These are phyloP conservation scores for Umimayanthus chanpuru DNA, from an alignment of 92 coral and sea anemone genomes.

Conservation along the genomic window DNA sequence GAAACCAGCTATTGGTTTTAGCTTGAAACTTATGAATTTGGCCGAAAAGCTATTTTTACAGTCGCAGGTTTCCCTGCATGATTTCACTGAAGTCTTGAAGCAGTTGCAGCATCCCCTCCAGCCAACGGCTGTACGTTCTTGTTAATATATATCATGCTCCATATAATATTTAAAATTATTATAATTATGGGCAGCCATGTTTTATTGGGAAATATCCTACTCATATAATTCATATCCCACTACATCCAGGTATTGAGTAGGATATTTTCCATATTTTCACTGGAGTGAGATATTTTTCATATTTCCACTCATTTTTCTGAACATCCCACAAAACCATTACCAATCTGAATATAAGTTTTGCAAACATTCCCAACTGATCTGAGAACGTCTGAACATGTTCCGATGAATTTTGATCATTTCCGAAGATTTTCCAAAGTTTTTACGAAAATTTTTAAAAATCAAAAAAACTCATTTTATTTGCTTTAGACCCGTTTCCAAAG, in stretches of 20 bases:
- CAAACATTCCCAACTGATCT: not conserved
- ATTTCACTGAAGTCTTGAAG: conserved; percentile 62
- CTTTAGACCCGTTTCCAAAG: no score
- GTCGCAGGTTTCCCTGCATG: conserved; percentile 64
- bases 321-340: not conserved
- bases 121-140: conserved; percentile 47
- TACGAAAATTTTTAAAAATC: no score
- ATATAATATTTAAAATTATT: no score
- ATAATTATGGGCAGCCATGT: not conserved
- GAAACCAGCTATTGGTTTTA: conserved; percentile 62
- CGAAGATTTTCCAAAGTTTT: no score
- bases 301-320: not conserved
- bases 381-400: not conserved
- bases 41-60: conserved; percentile 66
- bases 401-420: not conserved
- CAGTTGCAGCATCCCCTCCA: conserved; percentile 50
- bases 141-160: not conserved
- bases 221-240: not conserved
- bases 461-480: no score
- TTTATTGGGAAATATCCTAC: not conserved
- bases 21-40: conserved; percentile 59
- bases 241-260: not conserved
- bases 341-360: not conserved
- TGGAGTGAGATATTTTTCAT: not conserved
- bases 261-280: not conserved